A percentile compares a stretch with the other conserved stretches of the same genome.
Evolutionary conservation across 2,888 invertebrate species (phyloP).

Genomic region (Elmis aenea): DNA sequence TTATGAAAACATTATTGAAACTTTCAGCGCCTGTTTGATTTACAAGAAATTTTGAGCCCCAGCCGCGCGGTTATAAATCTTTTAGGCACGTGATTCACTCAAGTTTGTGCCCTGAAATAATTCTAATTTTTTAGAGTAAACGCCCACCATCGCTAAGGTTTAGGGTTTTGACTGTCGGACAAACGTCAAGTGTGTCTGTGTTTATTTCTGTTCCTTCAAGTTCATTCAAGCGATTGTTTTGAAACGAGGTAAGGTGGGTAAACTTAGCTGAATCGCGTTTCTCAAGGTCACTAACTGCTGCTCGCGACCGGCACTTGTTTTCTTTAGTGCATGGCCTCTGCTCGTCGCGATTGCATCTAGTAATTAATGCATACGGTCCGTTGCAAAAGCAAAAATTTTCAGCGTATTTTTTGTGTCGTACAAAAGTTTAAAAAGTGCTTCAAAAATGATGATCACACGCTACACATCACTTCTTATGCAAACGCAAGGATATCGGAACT

Average conservation of each 20-base stretch:
- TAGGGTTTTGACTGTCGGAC: too few relatives aligned
- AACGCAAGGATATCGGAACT: conserved; percentile 51
- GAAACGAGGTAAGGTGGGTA: conserved; percentile 25
- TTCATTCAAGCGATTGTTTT: too few relatives aligned
- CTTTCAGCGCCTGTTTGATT: conserved; percentile 22
- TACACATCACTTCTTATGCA: conserved; percentile 66
- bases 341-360: conserved; percentile 12
- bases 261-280: conserved; percentile 27
- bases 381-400: too few relatives aligned
- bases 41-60: conserved; percentile 23
- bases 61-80: conserved; percentile 23
- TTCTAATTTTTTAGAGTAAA: too few relatives aligned
- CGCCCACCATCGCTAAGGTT: too few relatives aligned
- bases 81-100: too few relatives aligned
- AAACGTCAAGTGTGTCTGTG: too few relatives aligned
- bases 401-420: not conserved
- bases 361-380: too few relatives aligned
- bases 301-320: conserved; percentile 19
- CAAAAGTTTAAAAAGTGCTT: conserved; percentile 4
- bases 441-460: conserved; percentile 63
- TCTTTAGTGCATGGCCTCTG: conserved; percentile 20
- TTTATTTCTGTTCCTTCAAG: too few relatives aligned
- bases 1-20: conserved; percentile 29
- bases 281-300: conserved; percentile 23
- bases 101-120: too few relatives aligned